Evolutionary conservation across 2,797 vertebrate genomes (phyloP).

Genomic region (Diglossa cyanea): DNA sequence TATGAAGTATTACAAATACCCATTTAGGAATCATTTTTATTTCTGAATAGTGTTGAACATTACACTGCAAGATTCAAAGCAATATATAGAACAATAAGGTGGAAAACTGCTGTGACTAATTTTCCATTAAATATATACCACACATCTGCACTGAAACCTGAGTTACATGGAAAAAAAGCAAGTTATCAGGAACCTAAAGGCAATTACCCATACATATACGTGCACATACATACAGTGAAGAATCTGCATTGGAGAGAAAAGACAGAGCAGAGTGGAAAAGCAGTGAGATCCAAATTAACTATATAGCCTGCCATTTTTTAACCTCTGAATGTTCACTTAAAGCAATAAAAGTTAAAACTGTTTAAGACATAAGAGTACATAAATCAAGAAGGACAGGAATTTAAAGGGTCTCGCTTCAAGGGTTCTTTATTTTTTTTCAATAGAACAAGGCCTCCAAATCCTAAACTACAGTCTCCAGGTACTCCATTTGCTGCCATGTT

Average conservation of each 20-base stretch:
- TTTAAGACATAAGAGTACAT: neutral
- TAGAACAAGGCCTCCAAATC: neutral
- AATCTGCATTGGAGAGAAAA: neutral
- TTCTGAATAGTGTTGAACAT: neutral
- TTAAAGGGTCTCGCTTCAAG: neutral
- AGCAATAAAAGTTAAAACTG: neutral
- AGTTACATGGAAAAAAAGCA: neutral
- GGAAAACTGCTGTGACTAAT: neutral
- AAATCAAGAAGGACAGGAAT: neutral
- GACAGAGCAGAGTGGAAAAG: neutral
- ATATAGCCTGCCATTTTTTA: neutral
- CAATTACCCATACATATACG: neutral
- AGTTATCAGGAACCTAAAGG: neutral
- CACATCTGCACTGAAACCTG: neutral
- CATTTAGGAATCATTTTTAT: neutral
- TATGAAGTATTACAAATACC: neutral
- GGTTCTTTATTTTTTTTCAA: neutral
- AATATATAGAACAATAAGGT: neutral
- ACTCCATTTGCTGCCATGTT: neutral
- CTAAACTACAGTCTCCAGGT: neutral
- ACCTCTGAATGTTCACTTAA: neutral
- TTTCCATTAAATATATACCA: neutral
- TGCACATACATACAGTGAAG: neutral
- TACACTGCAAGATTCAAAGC: neutral
- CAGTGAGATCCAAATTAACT: neutral